Base-by-base conservation (phyloP, 2,113 vertebrate genomes). In the Tachycineta bicolor region DNA sequence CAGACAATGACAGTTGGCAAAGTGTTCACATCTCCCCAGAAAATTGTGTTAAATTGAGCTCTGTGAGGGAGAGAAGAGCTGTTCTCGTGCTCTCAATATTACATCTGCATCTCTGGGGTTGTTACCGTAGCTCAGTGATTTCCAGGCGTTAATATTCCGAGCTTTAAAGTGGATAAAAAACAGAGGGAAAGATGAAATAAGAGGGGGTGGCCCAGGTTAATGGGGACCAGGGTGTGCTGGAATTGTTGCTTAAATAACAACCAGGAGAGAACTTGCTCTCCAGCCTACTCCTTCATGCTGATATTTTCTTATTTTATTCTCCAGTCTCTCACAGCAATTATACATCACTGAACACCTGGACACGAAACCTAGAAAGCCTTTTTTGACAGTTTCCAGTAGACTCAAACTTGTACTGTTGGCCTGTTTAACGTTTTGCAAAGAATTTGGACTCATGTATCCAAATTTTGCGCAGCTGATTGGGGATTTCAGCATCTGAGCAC, bases 41-140 rank as follows among this genome's bases (percentile, higher is more conserved):
- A 89, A 83, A 58, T 53, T 69, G 28, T 76, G 74, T 93, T 85
- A 64, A 87, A 85, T 69, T 83, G 52, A 50, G 58, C 25, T 65
- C 83, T 88, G 41, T 29, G 79, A 90, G 83, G 75, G 71, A 65
- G 63, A 58, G 15, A 24, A 79, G 83, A 92, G 50, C 82, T 74
- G 55, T 79, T n/a, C 79, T 69, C 28, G 3, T 39, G 46, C 76
- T 93, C 58, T 86, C 59, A 49, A 0, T 71, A 37, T 60, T 76
- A 3, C 14, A 53, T 53, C 53, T 79, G 11, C 11, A 0, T 76
- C 41, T 70, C 47, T 25, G 44, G 37, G 67, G 49, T 44, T 84
- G 62, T 87, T 93, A 49, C 52, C 16, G 5, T 2, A 71, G 58
- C 52, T 71, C 58, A 23, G 56, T 55, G 44, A 52, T 91, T 89